These are phyloP conservation scores for Caenorhabditis sulstoni DNA, from an alignment of 2,888 invertebrate genomes.

Conservation along the genomic window DNA sequence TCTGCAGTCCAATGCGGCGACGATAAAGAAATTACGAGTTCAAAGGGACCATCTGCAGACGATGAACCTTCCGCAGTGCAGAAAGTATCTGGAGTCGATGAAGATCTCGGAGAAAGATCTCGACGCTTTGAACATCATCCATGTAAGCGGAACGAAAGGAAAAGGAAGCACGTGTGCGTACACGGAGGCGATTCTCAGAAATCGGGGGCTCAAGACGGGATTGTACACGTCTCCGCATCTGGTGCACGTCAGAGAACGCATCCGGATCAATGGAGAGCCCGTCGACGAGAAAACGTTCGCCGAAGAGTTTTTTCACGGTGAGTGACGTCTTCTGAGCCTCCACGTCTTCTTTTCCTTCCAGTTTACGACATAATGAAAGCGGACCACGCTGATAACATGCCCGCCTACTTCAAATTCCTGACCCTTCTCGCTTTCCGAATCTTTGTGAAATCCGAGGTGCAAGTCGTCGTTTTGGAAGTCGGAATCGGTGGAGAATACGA, in stretches of 20 bases:
- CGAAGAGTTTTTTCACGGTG: constrained; percentile 87
- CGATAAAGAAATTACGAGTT: constrained; percentile 76
- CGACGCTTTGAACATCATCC: constrained; percentile 86
- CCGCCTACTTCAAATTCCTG: constrained; percentile 92
- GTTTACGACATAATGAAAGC: constrained; percentile 44
- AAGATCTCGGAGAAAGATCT: constrained; percentile 66
- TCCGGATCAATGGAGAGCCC: constrained; percentile 90
- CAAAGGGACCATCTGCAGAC: constrained; percentile 61
- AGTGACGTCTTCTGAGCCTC: neutral
- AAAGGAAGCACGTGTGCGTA: constrained; percentile 95
- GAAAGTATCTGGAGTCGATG: constrained; percentile 56
- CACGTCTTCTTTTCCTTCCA: constrained; percentile 2
- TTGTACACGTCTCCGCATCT: constrained; percentile 94
- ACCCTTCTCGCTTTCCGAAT: constrained; percentile 93
- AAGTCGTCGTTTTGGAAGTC: constrained; percentile 95
- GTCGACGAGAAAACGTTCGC: constrained; percentile 87
- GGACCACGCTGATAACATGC: constrained; percentile 73
- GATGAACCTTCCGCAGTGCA: constrained; percentile 63
- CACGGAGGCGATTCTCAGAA: constrained; percentile 90
- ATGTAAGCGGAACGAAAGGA: constrained; percentile 97
- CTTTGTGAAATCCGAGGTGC: constrained; percentile 87
- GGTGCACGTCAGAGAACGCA: constrained; percentile 91
- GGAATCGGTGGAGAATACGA: constrained; percentile 97
- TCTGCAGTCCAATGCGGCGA: constrained; percentile 77
- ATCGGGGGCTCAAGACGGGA: constrained; percentile 91